Base-by-base conservation (phyloP, 1,140 invertebrate genomes). In the Trigoniulus corallinus region DNA sequence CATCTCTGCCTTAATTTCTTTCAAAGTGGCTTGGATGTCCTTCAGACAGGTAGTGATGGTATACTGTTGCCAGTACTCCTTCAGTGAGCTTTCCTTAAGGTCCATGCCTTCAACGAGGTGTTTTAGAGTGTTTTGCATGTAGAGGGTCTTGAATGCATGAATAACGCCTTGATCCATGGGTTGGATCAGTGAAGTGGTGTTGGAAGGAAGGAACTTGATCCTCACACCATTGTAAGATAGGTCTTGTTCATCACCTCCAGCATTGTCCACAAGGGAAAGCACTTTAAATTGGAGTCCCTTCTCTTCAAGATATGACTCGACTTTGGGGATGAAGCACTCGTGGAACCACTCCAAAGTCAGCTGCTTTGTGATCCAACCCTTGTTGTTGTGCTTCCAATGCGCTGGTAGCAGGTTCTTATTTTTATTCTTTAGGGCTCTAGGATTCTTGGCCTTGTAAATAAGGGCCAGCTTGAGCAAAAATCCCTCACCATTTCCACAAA, bases 121-220 rank as follows among this genome's bases (percentile, higher is more conserved):
- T n/a, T 49, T 24, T 3, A 49, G 4, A 24, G 47, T 44, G 23
- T 18, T 44, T 27, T 29, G 48, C 24, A 51, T 3, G 24, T 53
- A 51, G 20, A 50, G 37, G 20, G 47, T 39, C 24, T 53, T 53
- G 46, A 53, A 53, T 7, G 49, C 21, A 3, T 22, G 48, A 44
- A 54, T 54, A 34, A 54, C 53, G 24, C 53, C 49, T n/a, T 54
- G 49, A 54, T 54, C 55, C 39, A 56, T 48, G 1, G 53, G 49
- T 46, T 54, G 52, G n/a, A 54, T 48, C 18, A 51, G 26, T 2
- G 53, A 41, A 1, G 52, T 51, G 37, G 52, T 51, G 39, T 41
- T 54, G 1, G 13, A 34, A 23, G 51, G 51, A 21, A 55, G 27
- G 46, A 48, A 49, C 18, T 44, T 41, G 25, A 55, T 46, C 29